Evolutionary conservation across 2,797 vertebrate species (phyloP).

Genomic region (Characodon lateralis): DNA sequence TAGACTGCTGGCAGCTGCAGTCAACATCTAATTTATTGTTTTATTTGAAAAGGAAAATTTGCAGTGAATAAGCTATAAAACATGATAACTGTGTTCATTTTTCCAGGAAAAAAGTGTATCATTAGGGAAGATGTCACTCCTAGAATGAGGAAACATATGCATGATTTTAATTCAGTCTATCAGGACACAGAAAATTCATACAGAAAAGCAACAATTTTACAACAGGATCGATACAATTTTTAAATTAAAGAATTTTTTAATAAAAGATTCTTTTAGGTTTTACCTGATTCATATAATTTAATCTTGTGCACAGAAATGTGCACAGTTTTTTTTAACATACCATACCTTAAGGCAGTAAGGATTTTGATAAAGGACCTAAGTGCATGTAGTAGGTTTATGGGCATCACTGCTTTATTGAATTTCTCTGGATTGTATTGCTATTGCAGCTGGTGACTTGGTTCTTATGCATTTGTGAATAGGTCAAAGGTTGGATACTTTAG

Average conservation of each 20-base stretch:
- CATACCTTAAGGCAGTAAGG: slow-evolving; percentile 41
- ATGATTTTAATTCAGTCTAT: not conserved
- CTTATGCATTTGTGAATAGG: slow-evolving; percentile 65
- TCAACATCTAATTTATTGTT: not conserved
- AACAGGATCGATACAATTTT: not conserved
- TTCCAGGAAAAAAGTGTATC: not conserved
- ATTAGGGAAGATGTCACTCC: not conserved
- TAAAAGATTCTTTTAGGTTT: slow-evolving; percentile 1
- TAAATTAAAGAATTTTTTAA: slow-evolving; percentile 3
- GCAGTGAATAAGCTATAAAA: not conserved
- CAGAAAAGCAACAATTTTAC: not conserved
- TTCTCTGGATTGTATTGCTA: slow-evolving; percentile 69
- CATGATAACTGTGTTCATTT: not conserved
- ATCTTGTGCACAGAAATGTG: slow-evolving; percentile 6
- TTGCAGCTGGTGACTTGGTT: slow-evolving; percentile 64
- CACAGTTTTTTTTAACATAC: slow-evolving; percentile 23
- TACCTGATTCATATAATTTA: slow-evolving; percentile 14
- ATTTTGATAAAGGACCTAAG: slow-evolving; percentile 43
- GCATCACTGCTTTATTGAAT: slow-evolving; percentile 56
- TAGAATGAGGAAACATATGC: not conserved
- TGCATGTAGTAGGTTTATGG: slow-evolving; percentile 44
- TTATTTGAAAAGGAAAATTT: not conserved
- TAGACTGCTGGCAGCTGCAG: not conserved
- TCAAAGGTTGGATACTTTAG: slow-evolving; percentile 60
- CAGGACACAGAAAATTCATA: not conserved